phyloP scores from a whole-genome alignment of 2,113 vertebrate genomes.

The Catharus bicknelli region DNA sequence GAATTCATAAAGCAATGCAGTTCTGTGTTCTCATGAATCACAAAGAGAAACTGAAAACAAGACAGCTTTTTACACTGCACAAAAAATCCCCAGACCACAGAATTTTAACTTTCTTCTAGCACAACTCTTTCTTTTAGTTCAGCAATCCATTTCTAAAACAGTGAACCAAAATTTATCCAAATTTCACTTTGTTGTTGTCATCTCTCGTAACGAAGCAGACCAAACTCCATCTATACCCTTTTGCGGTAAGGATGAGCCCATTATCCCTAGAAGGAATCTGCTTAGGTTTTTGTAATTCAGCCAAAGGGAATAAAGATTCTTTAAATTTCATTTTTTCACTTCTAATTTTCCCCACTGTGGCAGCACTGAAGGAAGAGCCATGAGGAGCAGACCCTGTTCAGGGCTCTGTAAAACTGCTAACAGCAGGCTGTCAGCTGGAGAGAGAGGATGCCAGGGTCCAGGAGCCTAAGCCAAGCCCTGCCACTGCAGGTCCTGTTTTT shows the following conservation, averaged over 20 bases:
- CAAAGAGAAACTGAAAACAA: neutral
- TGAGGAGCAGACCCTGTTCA: fast-evolving
- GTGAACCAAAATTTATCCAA: neutral
- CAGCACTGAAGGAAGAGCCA: neutral
- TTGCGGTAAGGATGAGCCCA: neutral
- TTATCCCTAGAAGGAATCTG: neutral
- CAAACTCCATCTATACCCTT: neutral
- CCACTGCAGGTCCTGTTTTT: fast-evolving
- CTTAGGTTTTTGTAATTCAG: neutral
- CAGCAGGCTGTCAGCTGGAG: neutral
- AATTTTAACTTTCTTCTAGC: neutral
- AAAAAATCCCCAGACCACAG: neutral
- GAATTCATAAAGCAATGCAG: neutral
- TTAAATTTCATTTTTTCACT: neutral
- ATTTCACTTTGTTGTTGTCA: neutral
- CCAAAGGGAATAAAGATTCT: neutral
- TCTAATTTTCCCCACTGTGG: neutral
- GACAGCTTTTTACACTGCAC: neutral
- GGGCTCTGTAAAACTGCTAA: neutral
- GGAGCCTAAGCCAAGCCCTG: neutral
- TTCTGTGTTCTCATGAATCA: neutral
- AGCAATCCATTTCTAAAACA: neutral
- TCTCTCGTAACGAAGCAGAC: neutral
- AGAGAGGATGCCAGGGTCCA: neutral
- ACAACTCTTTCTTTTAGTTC: neutral